Evolutionary conservation across 2,888 invertebrate genomes (phyloP).

Genomic region (Diaperis boleti): DNA sequence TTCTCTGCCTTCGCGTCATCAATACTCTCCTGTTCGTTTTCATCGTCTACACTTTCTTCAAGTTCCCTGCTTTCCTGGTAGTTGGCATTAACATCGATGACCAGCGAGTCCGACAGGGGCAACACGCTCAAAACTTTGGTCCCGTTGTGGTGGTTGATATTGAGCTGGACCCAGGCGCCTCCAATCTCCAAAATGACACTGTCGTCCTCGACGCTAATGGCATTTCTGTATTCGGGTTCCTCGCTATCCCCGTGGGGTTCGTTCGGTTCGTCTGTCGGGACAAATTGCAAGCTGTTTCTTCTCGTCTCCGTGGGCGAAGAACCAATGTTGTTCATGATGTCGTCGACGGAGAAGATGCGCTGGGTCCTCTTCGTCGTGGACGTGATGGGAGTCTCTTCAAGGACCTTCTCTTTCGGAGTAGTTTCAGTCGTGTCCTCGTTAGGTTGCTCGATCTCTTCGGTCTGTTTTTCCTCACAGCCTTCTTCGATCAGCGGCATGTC

Average conservation of each 20-base stretch:
- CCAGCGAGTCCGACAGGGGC: constrained; percentile 52
- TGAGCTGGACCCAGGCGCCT: constrained; percentile 57
- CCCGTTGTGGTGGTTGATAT: constrained; percentile 53
- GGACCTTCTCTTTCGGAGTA: neutral
- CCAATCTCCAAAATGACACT: constrained; percentile 52
- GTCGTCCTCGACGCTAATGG: constrained; percentile 54
- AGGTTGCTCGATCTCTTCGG: constrained; percentile 16
- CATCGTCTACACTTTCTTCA: neutral
- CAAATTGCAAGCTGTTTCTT: constrained; percentile 45
- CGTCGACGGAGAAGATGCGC: constrained; percentile 59
- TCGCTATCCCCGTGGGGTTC: constrained; percentile 24
- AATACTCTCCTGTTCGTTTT: neutral
- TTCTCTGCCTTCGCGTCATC: too few relatives aligned
- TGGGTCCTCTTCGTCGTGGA: constrained; percentile 41
- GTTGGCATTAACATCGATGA: constrained; percentile 56
- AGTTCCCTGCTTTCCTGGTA: constrained; percentile 37
- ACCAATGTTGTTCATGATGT: constrained; percentile 57
- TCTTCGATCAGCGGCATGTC: constrained; percentile 46
- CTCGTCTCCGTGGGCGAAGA: constrained; percentile 6
- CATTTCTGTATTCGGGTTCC: constrained; percentile 37
- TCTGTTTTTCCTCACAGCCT: neutral
- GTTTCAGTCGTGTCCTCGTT: neutral
- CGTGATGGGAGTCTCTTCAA: constrained; percentile 30
- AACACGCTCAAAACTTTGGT: constrained; percentile 57
- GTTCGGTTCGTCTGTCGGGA: constrained; percentile 6